Conservation (phyloP, 2,888 invertebrate genomes). For the Platycnemis pennipes region DNA sequence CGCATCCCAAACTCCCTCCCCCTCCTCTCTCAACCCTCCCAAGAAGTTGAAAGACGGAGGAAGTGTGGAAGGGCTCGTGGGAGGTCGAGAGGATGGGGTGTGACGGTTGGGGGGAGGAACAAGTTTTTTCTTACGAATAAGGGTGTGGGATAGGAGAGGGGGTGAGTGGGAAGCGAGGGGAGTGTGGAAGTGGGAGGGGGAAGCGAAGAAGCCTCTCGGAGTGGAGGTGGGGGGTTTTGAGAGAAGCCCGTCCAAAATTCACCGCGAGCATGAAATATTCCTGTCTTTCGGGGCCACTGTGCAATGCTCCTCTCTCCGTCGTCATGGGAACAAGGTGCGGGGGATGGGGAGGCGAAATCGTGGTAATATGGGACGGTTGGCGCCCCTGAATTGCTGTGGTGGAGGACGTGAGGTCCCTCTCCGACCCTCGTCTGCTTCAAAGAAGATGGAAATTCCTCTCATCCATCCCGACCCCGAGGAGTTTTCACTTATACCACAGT, state of each 20-base stretch:
- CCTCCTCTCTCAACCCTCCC: background rate
- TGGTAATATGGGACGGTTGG: background rate
- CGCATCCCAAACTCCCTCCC: background rate
- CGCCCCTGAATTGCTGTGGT: background rate
- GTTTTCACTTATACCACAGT: background rate
- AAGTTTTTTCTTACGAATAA: conserved; percentile 76
- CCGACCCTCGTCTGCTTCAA: background rate
- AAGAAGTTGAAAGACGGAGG: background rate
- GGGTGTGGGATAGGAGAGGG: conserved; percentile 70
- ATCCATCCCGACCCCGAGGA: background rate
- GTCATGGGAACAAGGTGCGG: background rate
- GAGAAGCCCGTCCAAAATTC: conserved; percentile 45
- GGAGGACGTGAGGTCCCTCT: background rate
- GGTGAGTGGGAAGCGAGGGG: background rate
- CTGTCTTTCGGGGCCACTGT: background rate
- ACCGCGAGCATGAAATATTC: conserved; percentile 62
- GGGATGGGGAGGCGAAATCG: background rate
- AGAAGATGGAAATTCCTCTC: background rate
- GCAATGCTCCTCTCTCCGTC: background rate
- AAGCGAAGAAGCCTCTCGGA: no score
- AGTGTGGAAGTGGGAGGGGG: background rate
- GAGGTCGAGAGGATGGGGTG: conserved; percentile 70
- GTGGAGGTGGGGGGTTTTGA: background rate
- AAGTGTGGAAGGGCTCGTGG: conserved; percentile 54
- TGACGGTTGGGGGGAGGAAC: conserved; percentile 70